These are phyloP conservation scores for Pandemis corylana DNA, from an alignment of 2,888 invertebrate genomes.

Conservation along the genomic window DNA sequence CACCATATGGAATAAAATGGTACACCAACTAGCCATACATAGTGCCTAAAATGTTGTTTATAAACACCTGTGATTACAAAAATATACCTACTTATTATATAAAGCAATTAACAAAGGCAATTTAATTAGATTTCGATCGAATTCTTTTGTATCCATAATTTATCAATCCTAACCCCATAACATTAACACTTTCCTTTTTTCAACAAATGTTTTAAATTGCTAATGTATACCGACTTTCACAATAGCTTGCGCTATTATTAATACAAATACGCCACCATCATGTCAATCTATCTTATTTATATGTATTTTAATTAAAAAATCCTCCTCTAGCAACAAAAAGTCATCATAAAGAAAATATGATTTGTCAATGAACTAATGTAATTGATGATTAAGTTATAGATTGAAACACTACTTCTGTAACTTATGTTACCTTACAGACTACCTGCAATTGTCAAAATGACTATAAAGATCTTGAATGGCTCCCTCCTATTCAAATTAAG, in stretches of 20 bases:
- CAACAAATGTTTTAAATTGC: constrained; percentile 29
- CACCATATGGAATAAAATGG: constrained; percentile 39
- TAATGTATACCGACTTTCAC: constrained; percentile 8
- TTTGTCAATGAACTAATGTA: constrained; percentile 22
- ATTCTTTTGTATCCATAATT: constrained; percentile 57
- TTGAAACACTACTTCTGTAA: constrained; percentile 53
- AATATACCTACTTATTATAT: constrained; percentile 78
- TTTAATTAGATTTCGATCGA: constrained; percentile 64
- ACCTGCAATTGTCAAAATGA: constrained; percentile 69
- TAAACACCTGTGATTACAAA: constrained; percentile 72
- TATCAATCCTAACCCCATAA: constrained; percentile 50
- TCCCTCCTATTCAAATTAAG: constrained; percentile 16
- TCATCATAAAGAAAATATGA: constrained; percentile 5
- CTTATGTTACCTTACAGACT: constrained; percentile 74
- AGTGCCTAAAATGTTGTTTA: constrained; percentile 39
- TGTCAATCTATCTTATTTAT: constrained; percentile 15
- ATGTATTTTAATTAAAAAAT: constrained; percentile 23
- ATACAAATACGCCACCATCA: constrained; percentile 1
- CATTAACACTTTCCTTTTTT: constrained; percentile 42
- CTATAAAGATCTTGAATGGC: constrained; percentile 44
- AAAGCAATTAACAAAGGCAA: constrained; percentile 71
- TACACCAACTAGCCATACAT: constrained; percentile 42
- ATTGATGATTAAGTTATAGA: constrained; percentile 33
- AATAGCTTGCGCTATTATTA: constrained; percentile 14
- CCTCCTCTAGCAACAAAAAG: constrained; percentile 56